Percentiles rank a stretch among this genome's conserved stretches.
phyloP scores from a whole-genome alignment of 2,888 invertebrate species.

The Harpagoxenus sublaevis region DNA sequence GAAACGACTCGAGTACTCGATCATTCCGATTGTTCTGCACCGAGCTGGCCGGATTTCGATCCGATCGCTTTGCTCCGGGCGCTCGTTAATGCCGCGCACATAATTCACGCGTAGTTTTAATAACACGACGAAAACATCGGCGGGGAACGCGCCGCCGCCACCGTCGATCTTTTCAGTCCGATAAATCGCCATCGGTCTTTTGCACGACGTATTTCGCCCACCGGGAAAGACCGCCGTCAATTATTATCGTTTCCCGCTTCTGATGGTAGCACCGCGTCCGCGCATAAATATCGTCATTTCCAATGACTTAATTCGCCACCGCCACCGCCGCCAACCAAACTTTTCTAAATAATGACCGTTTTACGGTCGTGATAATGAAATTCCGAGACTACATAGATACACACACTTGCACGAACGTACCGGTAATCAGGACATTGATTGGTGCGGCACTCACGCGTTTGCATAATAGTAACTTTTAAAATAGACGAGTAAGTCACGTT shows the following conservation, averaged over 20 bases:
- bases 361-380: conserved; percentile 83
- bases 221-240: conserved; percentile 71
- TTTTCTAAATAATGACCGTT: conserved; percentile 80
- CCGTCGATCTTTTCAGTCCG: conserved; percentile 41
- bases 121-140: conserved; percentile 51
- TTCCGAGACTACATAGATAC: conserved; percentile 76
- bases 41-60: conserved; percentile 49
- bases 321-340: conserved; percentile 57
- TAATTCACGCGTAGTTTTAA: conserved; percentile 55
- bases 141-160: conserved; percentile 45
- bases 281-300: conserved; percentile 60
- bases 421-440: conserved; percentile 83
- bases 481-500: conserved; percentile 25
- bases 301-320: conserved; percentile 65
- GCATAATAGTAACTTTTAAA: conserved; percentile 69
- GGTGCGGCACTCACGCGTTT: conserved; percentile 76
- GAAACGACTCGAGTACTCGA: conserved; percentile 37
- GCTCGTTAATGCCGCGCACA: conserved; percentile 56
- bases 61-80: conserved; percentile 51
- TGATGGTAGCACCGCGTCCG: conserved; percentile 48
- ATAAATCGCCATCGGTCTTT: conserved; percentile 62
- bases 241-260: conserved; percentile 67
- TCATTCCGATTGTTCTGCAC: conserved; percentile 51
- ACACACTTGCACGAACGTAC: conserved; percentile 49
- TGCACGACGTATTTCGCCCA: conserved; percentile 58